Base-by-base conservation (phyloP, 2,113 vertebrate species). In the Toxostoma redivivum region DNA sequence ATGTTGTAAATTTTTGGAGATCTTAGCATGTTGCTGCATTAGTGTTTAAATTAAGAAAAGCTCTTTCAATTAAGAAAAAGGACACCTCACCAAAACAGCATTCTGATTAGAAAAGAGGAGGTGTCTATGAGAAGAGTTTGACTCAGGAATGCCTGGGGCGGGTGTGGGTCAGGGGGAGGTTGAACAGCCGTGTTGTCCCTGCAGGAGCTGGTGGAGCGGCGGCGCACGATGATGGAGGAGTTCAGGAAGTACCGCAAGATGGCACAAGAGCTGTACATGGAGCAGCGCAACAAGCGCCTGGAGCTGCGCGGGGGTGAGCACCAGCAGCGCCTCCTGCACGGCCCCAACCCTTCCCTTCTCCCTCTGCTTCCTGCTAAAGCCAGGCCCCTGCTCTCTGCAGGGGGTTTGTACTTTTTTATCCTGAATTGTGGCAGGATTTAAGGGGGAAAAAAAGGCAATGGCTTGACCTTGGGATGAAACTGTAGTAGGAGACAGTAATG, bases 151-250 rank as follows among this genome's bases (percentile, higher is more conserved):
- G 38, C 7, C 7, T 24, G 8, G 8, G 1, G 6, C 33, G 51
- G 40, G 47, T 65, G 12, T 44, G 31, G 18, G 3, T 28, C 14
- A 2, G 0, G 48, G 24, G 31, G 19, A 33, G 31, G 54, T 10
- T 56, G 53, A 30, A 82, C 1, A 14, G 2, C 22, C 21, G 25
- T 40, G 1, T 4, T 44, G 76, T 17, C 61, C 57, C 48, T 1
- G 78, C 78, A 81, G 78, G 78, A 81, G 79, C 96, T 99, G 82
- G 98, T 99, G 70, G 99, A 99, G 90, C 99, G 99, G 92, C 98
- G 99, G 64, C 98, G 98, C 33, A 95, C 98, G 44, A 99, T 99
- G 99, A 99, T 99, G 99, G 99, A 99, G 21, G 99, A 99, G 19
- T 99, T 99, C 97, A 97, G 97, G 9, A 98, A 97, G 90, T 99